Conservation (phyloP, 2,797 vertebrate species). For the Ibycter americanus region DNA sequence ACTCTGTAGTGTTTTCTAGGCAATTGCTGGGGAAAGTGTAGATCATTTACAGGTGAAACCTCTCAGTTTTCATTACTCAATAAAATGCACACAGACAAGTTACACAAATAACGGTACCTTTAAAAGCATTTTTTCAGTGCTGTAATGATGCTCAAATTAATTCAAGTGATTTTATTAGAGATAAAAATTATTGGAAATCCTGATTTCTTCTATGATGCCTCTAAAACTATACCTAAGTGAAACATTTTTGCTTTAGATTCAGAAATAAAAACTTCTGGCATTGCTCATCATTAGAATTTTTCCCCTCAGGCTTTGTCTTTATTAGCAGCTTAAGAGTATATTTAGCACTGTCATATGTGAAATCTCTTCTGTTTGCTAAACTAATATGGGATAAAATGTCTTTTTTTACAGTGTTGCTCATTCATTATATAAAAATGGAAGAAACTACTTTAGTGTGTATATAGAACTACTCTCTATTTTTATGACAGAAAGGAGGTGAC, state of each 20-base stretch:
- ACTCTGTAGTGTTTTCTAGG: not conserved
- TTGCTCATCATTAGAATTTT: slow-evolving; percentile 78
- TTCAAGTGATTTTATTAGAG: slow-evolving; percentile 75
- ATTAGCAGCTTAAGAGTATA: slow-evolving; percentile 83
- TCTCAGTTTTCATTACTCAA: slow-evolving; percentile 62
- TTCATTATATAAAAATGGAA: slow-evolving; percentile 81
- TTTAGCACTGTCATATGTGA: slow-evolving; percentile 80
- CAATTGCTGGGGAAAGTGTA: not conserved
- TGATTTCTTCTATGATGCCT: slow-evolving; percentile 70
- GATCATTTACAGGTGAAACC: slow-evolving; percentile 54
- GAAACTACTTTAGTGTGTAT: slow-evolving; percentile 70
- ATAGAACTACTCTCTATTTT: slow-evolving; percentile 74
- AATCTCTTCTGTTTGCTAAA: slow-evolving; percentile 80
- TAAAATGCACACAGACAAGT: slow-evolving; percentile 52
- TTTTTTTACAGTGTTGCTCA: slow-evolving; percentile 78
- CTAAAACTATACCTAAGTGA: slow-evolving; percentile 79
- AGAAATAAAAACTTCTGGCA: slow-evolving; percentile 79
- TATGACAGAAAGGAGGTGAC: slow-evolving; percentile 79
- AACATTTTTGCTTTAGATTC: slow-evolving; percentile 74
- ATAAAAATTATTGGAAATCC: slow-evolving; percentile 74
- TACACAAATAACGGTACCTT: slow-evolving; percentile 24
- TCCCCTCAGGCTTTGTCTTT: slow-evolving; percentile 77
- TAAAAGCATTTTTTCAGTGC: slow-evolving; percentile 17
- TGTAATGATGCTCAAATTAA: slow-evolving; percentile 74
- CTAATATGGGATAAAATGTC: slow-evolving; percentile 79